Evolutionary conservation across 2,888 invertebrate genomes (phyloP).

Genomic region (Linyphia triangularis): DNA sequence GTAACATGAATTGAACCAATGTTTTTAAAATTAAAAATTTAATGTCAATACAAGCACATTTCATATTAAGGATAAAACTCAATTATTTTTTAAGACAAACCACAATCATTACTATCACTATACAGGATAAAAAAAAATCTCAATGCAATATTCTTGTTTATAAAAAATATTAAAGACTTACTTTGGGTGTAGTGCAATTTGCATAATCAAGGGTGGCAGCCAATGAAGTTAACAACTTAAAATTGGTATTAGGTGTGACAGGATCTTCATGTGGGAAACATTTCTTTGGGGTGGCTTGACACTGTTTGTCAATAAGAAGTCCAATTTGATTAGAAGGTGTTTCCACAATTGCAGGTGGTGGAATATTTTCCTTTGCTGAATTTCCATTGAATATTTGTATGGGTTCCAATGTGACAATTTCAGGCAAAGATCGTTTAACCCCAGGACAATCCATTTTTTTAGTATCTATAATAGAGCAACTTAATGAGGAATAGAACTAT

Average conservation of each 20-base stretch:
- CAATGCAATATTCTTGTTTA: background rate
- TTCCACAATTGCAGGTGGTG: constrained; percentile 16
- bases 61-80: too few relatives aligned
- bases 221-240: constrained; percentile 42
- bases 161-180: constrained; percentile 11
- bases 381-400: background rate
- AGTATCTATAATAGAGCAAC: background rate
- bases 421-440: background rate
- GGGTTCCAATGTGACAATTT: background rate
- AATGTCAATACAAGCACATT: too few relatives aligned
- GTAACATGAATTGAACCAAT: too few relatives aligned
- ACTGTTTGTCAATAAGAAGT: background rate
- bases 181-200: constrained; percentile 49
- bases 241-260: constrained; percentile 51
- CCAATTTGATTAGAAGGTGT: background rate
- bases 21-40: too few relatives aligned
- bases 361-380: constrained; percentile 47
- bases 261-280: constrained; percentile 23
- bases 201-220: constrained; percentile 57
- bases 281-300: constrained; percentile 57
- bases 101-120: too few relatives aligned
- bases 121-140: too few relatives aligned
- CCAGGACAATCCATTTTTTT: background rate
- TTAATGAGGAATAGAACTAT: background rate
- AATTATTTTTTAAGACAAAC: too few relatives aligned